These are phyloP conservation scores for Progne subis DNA, from an alignment of 2,113 vertebrate species.

Conservation along the genomic window DNA sequence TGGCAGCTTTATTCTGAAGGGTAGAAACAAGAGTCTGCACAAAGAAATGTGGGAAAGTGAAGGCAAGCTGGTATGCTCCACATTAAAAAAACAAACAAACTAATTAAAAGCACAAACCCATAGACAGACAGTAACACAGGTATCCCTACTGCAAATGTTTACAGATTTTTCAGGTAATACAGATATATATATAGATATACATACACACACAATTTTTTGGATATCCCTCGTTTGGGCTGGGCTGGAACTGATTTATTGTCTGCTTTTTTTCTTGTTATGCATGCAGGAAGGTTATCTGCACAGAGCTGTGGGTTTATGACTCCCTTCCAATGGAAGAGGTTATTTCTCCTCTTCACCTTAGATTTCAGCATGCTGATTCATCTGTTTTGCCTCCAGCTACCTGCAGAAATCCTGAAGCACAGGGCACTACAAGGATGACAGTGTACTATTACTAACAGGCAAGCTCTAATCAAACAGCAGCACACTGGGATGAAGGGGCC, in stretches of 20 bases:
- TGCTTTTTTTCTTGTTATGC: background rate
- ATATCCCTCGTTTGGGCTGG: background rate
- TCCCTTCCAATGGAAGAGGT: background rate
- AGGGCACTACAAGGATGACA: background rate
- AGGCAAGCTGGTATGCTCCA: background rate
- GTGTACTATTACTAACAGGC: background rate
- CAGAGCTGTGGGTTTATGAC: background rate
- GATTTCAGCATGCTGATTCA: background rate
- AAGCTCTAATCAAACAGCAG: background rate
- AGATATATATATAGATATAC: rapidly evolving
- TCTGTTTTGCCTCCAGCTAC: background rate
- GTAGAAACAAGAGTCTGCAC: background rate
- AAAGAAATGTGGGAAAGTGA: background rate
- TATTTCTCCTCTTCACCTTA: background rate
- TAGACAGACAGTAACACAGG: background rate
- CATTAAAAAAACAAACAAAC: background rate
- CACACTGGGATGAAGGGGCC: background rate
- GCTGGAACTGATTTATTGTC: background rate
- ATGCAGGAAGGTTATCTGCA: background rate
- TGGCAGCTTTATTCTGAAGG: background rate
- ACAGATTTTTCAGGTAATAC: background rate
- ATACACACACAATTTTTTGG: background rate
- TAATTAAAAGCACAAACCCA: background rate
- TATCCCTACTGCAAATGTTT: background rate
- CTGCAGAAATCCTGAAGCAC: background rate